Evolutionary conservation across 2,797 vertebrate genomes (phyloP).

Genomic region (Parauchenoglanis ngamensis): DNA sequence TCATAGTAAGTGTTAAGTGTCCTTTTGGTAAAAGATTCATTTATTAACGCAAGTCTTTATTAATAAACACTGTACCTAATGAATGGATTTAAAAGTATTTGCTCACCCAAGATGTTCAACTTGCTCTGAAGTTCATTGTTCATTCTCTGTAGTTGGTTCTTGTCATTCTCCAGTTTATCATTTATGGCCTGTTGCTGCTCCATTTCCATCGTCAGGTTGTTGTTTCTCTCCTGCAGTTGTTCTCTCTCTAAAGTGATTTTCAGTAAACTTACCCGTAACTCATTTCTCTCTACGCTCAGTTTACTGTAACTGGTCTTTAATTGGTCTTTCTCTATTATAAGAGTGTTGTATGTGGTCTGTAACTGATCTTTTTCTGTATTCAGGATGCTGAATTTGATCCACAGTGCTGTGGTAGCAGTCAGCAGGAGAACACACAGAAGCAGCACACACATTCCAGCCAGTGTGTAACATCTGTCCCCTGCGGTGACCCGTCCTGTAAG

Average conservation of each 20-base stretch:
- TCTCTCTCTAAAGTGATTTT: not conserved
- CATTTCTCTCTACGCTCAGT: not conserved
- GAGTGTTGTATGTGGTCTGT: not conserved
- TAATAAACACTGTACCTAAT: too few species aligned
- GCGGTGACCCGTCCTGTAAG: not conserved
- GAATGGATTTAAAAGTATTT: too few species aligned
- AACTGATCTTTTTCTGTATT: not conserved
- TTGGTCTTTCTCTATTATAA: not conserved
- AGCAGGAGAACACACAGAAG: not conserved
- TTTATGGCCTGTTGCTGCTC: too few species aligned
- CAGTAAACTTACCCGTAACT: too few species aligned
- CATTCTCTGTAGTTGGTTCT: too few species aligned
- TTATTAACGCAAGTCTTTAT: too few species aligned
- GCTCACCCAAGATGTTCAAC: too few species aligned
- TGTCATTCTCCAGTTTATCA: too few species aligned
- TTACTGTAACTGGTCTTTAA: not conserved
- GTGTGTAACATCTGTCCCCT: not conserved
- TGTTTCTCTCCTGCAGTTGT: not conserved
- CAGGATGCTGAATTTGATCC: not conserved
- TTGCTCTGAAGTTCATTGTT: too few species aligned
- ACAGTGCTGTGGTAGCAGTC: slow-evolving; percentile 12
- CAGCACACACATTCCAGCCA: not conserved
- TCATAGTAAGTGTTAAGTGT: too few species aligned
- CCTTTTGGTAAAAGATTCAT: too few species aligned
- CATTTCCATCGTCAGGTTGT: not conserved